Conservation (phyloP, 2,113 vertebrate genomes). For the Pipa parva region DNA sequence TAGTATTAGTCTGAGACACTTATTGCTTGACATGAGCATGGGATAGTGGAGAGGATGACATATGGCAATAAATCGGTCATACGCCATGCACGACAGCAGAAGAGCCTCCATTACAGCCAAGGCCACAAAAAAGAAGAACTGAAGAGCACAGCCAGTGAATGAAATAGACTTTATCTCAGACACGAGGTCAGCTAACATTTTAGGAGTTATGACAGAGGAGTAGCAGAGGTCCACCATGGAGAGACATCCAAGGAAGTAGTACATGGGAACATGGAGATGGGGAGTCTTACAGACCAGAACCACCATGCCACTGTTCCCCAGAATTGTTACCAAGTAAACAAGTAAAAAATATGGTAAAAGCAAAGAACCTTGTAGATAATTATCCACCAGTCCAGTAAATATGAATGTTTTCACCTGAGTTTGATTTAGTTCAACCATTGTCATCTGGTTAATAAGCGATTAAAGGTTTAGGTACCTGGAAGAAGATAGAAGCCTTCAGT, state of each 20-base stretch:
- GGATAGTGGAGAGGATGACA: conserved; percentile 10
- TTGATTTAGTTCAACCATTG: neutral
- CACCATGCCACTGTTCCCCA: conserved; percentile 15
- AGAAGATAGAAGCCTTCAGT: no score
- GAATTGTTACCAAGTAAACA: neutral
- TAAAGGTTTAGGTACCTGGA: no score
- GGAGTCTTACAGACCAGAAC: neutral
- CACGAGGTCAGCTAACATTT: conserved; percentile 9
- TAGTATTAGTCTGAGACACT: neutral
- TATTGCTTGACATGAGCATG: conserved; percentile 1
- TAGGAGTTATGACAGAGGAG: conserved; percentile 15
- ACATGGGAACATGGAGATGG: conserved; percentile 16
- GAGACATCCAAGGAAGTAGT: conserved; percentile 10
- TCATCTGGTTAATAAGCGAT: no score
- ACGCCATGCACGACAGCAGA: conserved; percentile 13
- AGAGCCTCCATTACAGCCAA: conserved; percentile 5
- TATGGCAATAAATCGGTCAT: conserved; percentile 21
- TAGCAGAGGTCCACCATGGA: conserved; percentile 20
- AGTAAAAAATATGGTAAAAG: conserved; percentile 4
- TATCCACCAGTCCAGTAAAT: conserved; percentile 4
- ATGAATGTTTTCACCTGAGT: neutral
- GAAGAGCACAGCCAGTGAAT: conserved; percentile 9
- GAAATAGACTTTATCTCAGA: neutral
- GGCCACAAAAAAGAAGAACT: conserved; percentile 16
- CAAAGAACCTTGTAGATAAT: neutral